Evolutionary conservation across 1,140 invertebrate genomes (phyloP).

Genomic region (Bombus polaris): DNA sequence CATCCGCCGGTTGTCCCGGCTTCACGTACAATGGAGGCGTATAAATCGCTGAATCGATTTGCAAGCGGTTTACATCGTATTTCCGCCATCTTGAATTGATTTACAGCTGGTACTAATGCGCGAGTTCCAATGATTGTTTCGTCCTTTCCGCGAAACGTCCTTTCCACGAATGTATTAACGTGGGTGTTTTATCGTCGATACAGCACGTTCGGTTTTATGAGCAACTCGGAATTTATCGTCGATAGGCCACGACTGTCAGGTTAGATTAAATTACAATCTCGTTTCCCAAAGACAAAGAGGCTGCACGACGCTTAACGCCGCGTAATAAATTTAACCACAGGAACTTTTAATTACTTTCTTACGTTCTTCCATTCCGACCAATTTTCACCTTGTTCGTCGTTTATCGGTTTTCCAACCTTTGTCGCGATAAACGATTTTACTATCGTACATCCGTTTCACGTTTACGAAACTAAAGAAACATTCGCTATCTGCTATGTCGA

Average conservation of each 20-base stretch:
- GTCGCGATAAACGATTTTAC: too few relatives aligned
- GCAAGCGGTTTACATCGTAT: constrained; percentile 63
- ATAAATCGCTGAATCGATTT: constrained; percentile 71
- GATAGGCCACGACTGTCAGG: constrained; percentile 43
- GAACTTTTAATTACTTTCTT: constrained; percentile 18
- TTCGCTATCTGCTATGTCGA: too few relatives aligned
- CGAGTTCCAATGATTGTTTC: constrained; percentile 36
- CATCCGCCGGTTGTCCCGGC: constrained; percentile 39
- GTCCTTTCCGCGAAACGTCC: constrained; percentile 33
- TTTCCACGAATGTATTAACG: constrained; percentile 51
- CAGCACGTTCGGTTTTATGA: constrained; percentile 59
- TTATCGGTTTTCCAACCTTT: too few relatives aligned
- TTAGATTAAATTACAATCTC: constrained; percentile 59
- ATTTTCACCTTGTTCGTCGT: too few relatives aligned
- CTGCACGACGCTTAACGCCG: constrained; percentile 11
- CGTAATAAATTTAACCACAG: constrained; percentile 37
- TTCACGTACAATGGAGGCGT: constrained; percentile 54
- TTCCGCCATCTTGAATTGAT: constrained; percentile 71
- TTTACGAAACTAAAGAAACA: too few relatives aligned
- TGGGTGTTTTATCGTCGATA: constrained; percentile 63
- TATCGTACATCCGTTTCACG: too few relatives aligned
- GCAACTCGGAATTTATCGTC: constrained; percentile 66
- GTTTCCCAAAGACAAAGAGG: constrained; percentile 23
- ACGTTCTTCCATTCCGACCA: too few relatives aligned
- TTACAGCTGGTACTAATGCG: constrained; percentile 65